Base-by-base conservation (phyloP, 2,888 invertebrate genomes). In the Microplitis deprimator region DNA sequence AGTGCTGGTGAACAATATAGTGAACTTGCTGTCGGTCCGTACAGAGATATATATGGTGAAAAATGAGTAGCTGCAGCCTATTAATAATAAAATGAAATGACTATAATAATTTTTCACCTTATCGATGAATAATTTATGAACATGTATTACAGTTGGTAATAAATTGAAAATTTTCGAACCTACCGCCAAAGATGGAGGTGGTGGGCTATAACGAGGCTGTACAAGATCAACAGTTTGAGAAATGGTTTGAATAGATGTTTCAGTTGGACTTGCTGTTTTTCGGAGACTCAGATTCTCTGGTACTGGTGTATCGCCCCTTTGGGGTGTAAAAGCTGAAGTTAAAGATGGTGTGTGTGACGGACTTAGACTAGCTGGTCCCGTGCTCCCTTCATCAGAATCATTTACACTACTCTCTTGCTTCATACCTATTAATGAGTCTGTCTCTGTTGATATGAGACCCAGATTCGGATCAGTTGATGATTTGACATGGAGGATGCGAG, bases 281-380 rank as follows among this genome's bases (percentile, higher is more conserved):
- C 96, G 95, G 84, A 96, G 91, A 41, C 96, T 96, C 0, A 96
- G 91, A 89, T 96, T 96, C 88, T 96, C 96, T 0, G 96, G 96
- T 0, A 93, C 93, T 0, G 94, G 92, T 6, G 89, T 87, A 75
- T 86, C 87, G 76, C 86, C 87, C 71, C 88, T 82, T 75, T 89
- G 87, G 5, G 87, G 88, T 3, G 87, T 88, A 40, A 87, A 79
- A 6, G 87, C 85, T 29, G 88, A 86, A 61, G 87, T 87, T 16
- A 87, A 77, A 5, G 88, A 88, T 16, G 89, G 88, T 3, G 89
- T 89, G 72, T 87, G 85, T 59, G 85, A 84, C 17, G 89, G 87
- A 78, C 89, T 89, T 41, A 88, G 87, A n/a, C 87, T 85, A 13
- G 85, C 86, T 17, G 86, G 85, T 39, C 87, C 88, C 5, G 86